These are phyloP conservation scores for Anoplophora glabripennis DNA, from an alignment of 1,140 invertebrate species.

Conservation along the genomic window DNA sequence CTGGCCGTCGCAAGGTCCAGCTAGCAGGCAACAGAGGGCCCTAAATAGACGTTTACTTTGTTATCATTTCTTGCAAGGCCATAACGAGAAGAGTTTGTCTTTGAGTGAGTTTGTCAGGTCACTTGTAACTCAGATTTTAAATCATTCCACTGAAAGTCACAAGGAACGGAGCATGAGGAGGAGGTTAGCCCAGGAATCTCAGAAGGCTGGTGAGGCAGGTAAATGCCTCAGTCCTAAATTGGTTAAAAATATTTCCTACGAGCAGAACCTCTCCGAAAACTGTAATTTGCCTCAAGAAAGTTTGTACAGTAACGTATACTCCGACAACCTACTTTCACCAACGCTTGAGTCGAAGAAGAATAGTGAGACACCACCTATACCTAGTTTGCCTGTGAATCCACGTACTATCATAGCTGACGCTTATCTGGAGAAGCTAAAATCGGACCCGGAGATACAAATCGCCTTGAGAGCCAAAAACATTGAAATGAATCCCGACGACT, in stretches of 20 bases:
- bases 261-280: slow-evolving; percentile 29
- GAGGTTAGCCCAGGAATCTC: slow-evolving; percentile 35
- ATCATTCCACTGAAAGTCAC: slow-evolving; percentile 56
- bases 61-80: slow-evolving; percentile 78
- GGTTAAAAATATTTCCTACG: slow-evolving; percentile 28
- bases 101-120: slow-evolving; percentile 80
- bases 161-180: slow-evolving; percentile 42
- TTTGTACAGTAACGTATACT: slow-evolving; percentile 42
- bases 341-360: slow-evolving; percentile 32
- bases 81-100: slow-evolving; percentile 64
- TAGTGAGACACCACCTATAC: slow-evolving; percentile 50
- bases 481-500: slow-evolving; percentile 83
- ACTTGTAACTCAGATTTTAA: slow-evolving; percentile 76
- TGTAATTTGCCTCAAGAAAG: slow-evolving; percentile 37
- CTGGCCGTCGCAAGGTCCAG: slow-evolving; percentile 64
- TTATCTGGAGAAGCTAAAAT: slow-evolving; percentile 75
- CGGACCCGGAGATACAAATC: slow-evolving; percentile 73
- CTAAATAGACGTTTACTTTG: slow-evolving; percentile 75
- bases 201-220: slow-evolving; percentile 15
- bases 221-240: slow-evolving; percentile 23
- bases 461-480: slow-evolving; percentile 68
- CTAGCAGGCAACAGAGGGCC: slow-evolving; percentile 65
- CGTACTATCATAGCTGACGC: slow-evolving; percentile 69
- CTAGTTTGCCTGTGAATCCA: slow-evolving; percentile 60
- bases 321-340: slow-evolving; percentile 36